Evolutionary conservation across 2,797 vertebrate species (phyloP), one percentile per base, ranked within the genome.

Genomic region (Sardinella longiceps): DNA sequence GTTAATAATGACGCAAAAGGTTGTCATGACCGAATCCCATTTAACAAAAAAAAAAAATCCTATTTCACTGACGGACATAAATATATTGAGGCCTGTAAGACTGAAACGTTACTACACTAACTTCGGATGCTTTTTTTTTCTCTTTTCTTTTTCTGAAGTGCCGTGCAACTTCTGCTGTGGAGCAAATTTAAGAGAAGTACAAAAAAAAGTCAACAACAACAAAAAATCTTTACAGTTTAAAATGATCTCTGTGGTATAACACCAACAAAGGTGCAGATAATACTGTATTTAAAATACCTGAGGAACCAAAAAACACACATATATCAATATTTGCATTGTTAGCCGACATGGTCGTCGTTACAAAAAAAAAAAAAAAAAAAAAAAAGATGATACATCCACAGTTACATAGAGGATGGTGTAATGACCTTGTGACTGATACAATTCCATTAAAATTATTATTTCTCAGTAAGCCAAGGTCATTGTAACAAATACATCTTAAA

Each of bases 21-120:
- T 89, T 89, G 88, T 86, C 89, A 90, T 89, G 87, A 86, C 90
- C 82, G 81, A 85, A 74, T 82, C 48, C 84, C 70, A 60, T 46
- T 48, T 10, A 84, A 43, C 53, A 56, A 39, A 30, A 48, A 84
- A 43, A 63, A 56, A 39, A 30, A 45, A 53, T 80, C 80, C 25
- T 81, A 18, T 48, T 48, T 30, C 30, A 48, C 28, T 81, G 15
- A 77, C 46, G 70, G 60, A 45, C n/a, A 11, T 14, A 33, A 70
- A 37, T 77, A 33, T 77, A 43, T 43, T 77, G 37, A 39, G 33
- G 37, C 37, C 18, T 77, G 20, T 9, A 23, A 23, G 37, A 30
- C 63, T 30, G 1, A 70, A 30, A 12, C 2, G 2, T 28, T 1
- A 18, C 23, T 18, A 77, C 70, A 77, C 18, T 20, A 43, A 20